Conservation (phyloP, 1,140 invertebrate species). For the Hyphantria cunea region DNA sequence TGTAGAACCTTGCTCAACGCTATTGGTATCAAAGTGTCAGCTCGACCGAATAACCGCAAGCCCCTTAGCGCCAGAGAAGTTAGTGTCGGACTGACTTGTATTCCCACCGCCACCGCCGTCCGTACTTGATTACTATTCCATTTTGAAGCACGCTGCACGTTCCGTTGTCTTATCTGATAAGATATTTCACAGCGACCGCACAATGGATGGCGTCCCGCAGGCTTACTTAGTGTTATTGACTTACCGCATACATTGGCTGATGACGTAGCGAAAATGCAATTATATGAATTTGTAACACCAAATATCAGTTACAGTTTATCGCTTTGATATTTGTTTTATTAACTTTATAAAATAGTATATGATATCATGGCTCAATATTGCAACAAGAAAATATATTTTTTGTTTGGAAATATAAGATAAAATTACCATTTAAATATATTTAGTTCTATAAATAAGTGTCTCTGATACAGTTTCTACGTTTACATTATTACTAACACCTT, state of each 20-base stretch:
- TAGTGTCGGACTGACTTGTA: slow-evolving; percentile 21
- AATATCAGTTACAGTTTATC: slow-evolving; percentile 2
- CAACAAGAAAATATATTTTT: neutral
- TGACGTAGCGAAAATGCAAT: slow-evolving; percentile 13
- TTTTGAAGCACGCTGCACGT: slow-evolving; percentile 19
- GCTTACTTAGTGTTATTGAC: neutral
- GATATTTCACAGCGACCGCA: slow-evolving; percentile 13
- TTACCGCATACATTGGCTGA: slow-evolving; percentile 24
- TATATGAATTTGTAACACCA: slow-evolving; percentile 21
- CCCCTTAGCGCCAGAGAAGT: slow-evolving; percentile 27
- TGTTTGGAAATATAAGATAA: no score
- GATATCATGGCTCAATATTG: no score
- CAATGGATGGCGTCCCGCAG: slow-evolving; percentile 20
- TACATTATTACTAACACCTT: no score
- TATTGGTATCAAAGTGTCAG: slow-evolving; percentile 35
- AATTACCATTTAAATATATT: no score
- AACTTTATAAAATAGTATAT: neutral
- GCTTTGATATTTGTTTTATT: neutral
- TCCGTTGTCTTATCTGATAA: slow-evolving; percentile 17
- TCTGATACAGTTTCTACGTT: no score
- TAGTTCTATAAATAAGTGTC: no score
- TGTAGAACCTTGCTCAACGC: slow-evolving; percentile 13
- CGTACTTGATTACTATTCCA: slow-evolving; percentile 27
- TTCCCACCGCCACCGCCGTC: slow-evolving; percentile 1
- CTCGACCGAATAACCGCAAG: slow-evolving; percentile 27